Percentiles rank a stretch among this genome's conserved stretches.
Conservation (phyloP, 2,113 vertebrate species). For the Lampris incognitus region DNA sequence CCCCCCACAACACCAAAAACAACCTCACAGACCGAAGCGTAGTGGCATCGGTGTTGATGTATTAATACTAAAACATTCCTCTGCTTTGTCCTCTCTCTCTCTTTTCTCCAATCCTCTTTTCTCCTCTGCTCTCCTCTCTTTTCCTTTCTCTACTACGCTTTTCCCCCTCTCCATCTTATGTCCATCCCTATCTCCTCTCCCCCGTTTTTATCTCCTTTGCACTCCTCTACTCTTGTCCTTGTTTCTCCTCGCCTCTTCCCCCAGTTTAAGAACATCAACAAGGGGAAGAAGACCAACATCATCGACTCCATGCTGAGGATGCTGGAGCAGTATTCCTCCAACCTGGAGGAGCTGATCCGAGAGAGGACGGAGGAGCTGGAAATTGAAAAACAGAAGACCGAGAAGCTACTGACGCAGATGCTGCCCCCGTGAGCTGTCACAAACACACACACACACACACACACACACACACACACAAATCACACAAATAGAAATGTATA, state of each 20-base stretch:
- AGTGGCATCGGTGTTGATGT: too few species aligned
- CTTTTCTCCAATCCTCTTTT: not conserved
- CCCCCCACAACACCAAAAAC: too few species aligned
- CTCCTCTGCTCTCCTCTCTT: not conserved
- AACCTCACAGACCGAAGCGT: too few species aligned
- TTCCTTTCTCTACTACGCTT: not conserved
- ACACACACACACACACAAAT: not conserved
- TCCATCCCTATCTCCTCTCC: not conserved
- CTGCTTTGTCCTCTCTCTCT: not conserved
- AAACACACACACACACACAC: not conserved
- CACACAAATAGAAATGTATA: not conserved
- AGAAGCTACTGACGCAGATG: constrained; percentile 86
- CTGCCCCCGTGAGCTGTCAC: constrained; percentile 78
- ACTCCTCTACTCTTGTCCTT: not conserved
- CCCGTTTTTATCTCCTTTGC: not conserved
- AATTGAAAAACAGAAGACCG: constrained; percentile 87
- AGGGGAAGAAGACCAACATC: constrained; percentile 79
- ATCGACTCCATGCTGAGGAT: constrained; percentile 79
- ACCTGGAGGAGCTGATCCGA: constrained; percentile 85
- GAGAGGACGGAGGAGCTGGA: constrained; percentile 86
- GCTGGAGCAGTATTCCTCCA: constrained; percentile 86
- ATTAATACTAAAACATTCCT: too few species aligned
- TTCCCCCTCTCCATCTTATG: too few species aligned
- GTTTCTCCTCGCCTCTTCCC: not conserved
- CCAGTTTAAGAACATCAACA: constrained; percentile 79